A percentile compares a stretch with the other conserved stretches of the same genome.
These are phyloP conservation scores for Brachyrhaphis roseni DNA, from an alignment of 2,797 vertebrate genomes.

Conservation along the genomic window DNA sequence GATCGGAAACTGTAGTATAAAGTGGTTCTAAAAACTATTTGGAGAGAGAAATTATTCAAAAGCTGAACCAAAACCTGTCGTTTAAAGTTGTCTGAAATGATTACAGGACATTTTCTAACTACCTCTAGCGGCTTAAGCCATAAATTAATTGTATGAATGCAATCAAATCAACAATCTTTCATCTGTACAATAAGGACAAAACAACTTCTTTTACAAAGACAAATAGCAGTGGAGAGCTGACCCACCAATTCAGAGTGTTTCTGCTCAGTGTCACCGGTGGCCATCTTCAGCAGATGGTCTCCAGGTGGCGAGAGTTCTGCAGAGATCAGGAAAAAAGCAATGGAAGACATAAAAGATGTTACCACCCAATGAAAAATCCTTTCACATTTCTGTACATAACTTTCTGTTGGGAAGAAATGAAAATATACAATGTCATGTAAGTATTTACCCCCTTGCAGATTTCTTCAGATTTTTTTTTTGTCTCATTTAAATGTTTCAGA, in stretches of 20 bases:
- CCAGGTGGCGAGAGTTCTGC: constrained; percentile 83
- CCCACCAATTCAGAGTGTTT: constrained; percentile 62
- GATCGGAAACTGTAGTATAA: not conserved
- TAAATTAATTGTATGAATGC: too few species aligned
- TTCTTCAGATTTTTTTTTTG: not conserved
- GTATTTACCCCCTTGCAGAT: not conserved
- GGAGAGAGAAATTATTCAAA: not conserved
- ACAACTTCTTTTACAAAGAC: not conserved
- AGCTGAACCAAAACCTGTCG: not conserved
- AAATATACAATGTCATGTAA: not conserved
- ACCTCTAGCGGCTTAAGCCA: not conserved
- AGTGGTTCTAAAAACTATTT: not conserved
- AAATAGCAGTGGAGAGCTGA: not conserved
- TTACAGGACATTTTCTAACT: not conserved
- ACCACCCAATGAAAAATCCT: constrained; percentile 9
- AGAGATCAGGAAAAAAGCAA: constrained; percentile 5
- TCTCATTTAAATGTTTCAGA: not conserved
- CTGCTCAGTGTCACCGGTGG: constrained; percentile 44
- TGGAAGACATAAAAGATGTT: not conserved
- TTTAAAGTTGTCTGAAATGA: not conserved
- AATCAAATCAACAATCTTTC: not conserved
- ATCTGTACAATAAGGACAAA: too few species aligned
- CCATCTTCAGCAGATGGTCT: constrained; percentile 84
- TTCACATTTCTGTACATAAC: not conserved
- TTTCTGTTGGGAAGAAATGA: not conserved